These are phyloP conservation scores for Ochropleura leucogaster DNA, from an alignment of 2,888 invertebrate genomes.

Conservation along the genomic window DNA sequence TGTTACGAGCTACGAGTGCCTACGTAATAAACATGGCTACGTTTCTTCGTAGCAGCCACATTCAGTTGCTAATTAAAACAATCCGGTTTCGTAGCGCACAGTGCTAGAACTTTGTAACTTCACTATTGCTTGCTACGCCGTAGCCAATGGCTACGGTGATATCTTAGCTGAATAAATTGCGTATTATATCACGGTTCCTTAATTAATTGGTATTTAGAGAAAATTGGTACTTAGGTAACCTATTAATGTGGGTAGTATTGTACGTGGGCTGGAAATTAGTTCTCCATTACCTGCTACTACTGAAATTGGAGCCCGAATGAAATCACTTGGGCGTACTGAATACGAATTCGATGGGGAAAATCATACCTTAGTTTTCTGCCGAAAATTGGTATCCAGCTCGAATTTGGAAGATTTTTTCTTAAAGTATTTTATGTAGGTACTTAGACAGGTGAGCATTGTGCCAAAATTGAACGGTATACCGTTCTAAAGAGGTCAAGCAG, in stretches of 20 bases:
- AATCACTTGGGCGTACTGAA: constrained; percentile 55
- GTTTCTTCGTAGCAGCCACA: constrained; percentile 24
- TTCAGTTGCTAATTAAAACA: constrained; percentile 11
- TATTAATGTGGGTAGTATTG: constrained; percentile 37
- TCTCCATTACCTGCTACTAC: constrained; percentile 41
- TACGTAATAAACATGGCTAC: constrained; percentile 24
- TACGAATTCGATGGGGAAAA: constrained; percentile 37
- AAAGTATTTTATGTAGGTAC: constrained; percentile 14
- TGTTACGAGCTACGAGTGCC: constrained; percentile 14
- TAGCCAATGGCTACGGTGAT: constrained; percentile 41
- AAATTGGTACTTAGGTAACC: constrained; percentile 47
- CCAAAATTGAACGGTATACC: constrained; percentile 17
- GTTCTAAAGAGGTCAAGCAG: constrained; percentile 21
- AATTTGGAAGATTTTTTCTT: constrained; percentile 3
- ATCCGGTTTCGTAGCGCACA: constrained; percentile 45
- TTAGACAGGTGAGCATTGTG: constrained; percentile 1
- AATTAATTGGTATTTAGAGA: constrained; percentile 54
- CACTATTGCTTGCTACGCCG: constrained; percentile 43
- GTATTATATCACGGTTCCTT: constrained; percentile 32
- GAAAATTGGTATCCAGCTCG: constrained; percentile 2
- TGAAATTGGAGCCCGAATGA: constrained; percentile 43
- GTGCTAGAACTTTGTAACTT: background rate
- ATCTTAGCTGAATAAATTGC: constrained; percentile 11
- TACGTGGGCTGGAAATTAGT: constrained; percentile 53
- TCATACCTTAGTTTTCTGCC: constrained; percentile 26